Conservation (phyloP, 2,888 invertebrate species). For the Phengaris alcon region DNA sequence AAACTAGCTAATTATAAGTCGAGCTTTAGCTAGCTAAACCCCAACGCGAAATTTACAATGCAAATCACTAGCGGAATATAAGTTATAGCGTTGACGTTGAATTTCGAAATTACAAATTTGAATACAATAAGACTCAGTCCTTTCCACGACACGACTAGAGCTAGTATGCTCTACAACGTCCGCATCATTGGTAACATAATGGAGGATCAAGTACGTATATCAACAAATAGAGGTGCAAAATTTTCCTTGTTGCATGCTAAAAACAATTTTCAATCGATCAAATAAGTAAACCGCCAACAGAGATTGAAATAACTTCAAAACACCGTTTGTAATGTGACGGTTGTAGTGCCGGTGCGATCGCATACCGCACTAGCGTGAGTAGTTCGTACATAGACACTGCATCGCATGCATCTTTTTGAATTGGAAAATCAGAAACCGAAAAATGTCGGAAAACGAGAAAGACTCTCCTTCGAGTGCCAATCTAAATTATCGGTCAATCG, state of each 20-base stretch:
- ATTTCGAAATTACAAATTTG: slow-evolving; percentile 78
- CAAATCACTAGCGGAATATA: slow-evolving; percentile 76
- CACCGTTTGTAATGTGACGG: slow-evolving; percentile 64
- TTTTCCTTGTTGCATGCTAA: slow-evolving; percentile 57
- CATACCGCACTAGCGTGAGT: slow-evolving; percentile 60
- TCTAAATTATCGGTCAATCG: slow-evolving; percentile 50
- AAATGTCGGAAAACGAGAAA: slow-evolving; percentile 45
- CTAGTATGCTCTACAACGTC: slow-evolving; percentile 66
- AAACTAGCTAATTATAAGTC: slow-evolving; percentile 76
- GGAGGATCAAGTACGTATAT: slow-evolving; percentile 74
- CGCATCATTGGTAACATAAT: slow-evolving; percentile 53
- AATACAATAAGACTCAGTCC: slow-evolving; percentile 75
- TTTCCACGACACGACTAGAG: slow-evolving; percentile 68
- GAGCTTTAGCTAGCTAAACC: slow-evolving; percentile 72
- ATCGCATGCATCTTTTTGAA: slow-evolving; percentile 53
- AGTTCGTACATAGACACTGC: slow-evolving; percentile 54
- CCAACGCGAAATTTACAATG: slow-evolving; percentile 75
- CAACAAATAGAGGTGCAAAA: slow-evolving; percentile 46
- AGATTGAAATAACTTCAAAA: slow-evolving; percentile 66
- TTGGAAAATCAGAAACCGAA: slow-evolving; percentile 36
- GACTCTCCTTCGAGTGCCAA: slow-evolving; percentile 59
- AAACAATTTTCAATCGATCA: slow-evolving; percentile 66
- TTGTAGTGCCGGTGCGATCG: slow-evolving; percentile 64
- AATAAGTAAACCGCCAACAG: slow-evolving; percentile 56
- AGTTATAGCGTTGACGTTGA: slow-evolving; percentile 73